Percentiles rank a stretch among this genome's conserved stretches.
Evolutionary conservation across 2,797 vertebrate species (phyloP).

Genomic region (Lithobates pipiens): DNA sequence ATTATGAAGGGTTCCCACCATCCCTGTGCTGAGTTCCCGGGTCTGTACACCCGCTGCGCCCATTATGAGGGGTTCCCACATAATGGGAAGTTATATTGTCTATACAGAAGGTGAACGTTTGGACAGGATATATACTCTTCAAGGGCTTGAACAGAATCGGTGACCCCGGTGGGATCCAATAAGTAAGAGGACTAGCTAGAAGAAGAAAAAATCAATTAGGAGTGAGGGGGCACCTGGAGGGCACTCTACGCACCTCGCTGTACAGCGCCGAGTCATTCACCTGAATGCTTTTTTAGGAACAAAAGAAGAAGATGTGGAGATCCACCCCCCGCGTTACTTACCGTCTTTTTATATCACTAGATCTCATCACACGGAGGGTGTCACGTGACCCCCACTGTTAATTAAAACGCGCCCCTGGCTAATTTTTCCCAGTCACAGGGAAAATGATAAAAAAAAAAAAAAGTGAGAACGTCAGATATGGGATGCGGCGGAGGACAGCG

Average conservation of each 20-base stretch:
- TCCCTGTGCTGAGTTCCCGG: no score
- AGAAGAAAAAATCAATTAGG: neutral
- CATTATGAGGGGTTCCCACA: no score
- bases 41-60: no score
- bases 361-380: slow-evolving; percentile 21
- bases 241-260: neutral
- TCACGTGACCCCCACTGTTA: neutral
- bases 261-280: neutral
- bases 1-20: no score
- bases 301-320: neutral
- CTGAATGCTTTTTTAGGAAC: slow-evolving; percentile 2
- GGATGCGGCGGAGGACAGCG: neutral
- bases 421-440: slow-evolving; percentile 16
- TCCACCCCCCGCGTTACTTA: neutral
- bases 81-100: no score
- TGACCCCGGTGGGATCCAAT: no score
- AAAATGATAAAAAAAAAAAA: neutral
- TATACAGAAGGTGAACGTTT: no score
- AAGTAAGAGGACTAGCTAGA: no score
- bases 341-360: slow-evolving; percentile 39
- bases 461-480: neutral
- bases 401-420: slow-evolving; percentile 36
- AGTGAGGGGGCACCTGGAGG: neutral
- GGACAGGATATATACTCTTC: neutral
- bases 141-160: neutral